Evolutionary conservation across 2,888 invertebrate species (phyloP).

Genomic region (Phyto melanocephala): DNA sequence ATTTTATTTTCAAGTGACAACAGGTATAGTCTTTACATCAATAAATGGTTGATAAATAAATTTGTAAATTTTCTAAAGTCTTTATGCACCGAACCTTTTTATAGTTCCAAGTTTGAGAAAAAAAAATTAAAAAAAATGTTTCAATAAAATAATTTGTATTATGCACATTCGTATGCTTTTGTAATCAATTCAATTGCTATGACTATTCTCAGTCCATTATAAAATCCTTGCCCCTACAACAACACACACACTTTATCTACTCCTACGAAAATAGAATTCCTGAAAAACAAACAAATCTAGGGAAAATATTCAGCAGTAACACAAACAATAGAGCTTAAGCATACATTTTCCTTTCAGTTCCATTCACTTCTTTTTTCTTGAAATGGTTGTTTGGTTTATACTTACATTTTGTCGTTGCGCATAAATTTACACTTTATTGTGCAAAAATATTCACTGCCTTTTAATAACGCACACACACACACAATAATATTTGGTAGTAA

Average conservation of each 20-base stretch:
- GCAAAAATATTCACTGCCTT: slow-evolving; percentile 60
- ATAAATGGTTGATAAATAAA: no score
- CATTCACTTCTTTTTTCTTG: neutral
- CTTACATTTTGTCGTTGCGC: slow-evolving; percentile 34
- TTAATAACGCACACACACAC: slow-evolving; percentile 28
- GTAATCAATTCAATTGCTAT: neutral
- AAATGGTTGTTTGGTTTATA: slow-evolving; percentile 22
- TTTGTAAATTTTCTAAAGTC: no score
- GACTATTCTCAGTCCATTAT: neutral
- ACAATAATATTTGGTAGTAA: slow-evolving; percentile 25
- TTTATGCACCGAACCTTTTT: no score
- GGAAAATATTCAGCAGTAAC: slow-evolving; percentile 44
- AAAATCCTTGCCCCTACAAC: neutral
- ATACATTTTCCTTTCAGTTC: slow-evolving; percentile 24
- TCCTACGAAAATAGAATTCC: slow-evolving; percentile 10
- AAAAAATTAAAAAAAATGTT: no score
- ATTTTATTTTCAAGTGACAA: no score
- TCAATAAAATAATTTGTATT: no score
- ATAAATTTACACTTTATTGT: slow-evolving; percentile 64
- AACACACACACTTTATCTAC: neutral
- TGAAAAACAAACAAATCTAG: slow-evolving; percentile 46
- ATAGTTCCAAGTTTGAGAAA: no score
- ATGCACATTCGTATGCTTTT: no score
- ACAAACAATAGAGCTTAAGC: slow-evolving; percentile 33
- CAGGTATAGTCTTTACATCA: no score